Evolutionary conservation across 2,797 vertebrate genomes (phyloP), one percentile per base, ranked within the genome.

Genomic region (Pipistrellus pygmaeus): DNA sequence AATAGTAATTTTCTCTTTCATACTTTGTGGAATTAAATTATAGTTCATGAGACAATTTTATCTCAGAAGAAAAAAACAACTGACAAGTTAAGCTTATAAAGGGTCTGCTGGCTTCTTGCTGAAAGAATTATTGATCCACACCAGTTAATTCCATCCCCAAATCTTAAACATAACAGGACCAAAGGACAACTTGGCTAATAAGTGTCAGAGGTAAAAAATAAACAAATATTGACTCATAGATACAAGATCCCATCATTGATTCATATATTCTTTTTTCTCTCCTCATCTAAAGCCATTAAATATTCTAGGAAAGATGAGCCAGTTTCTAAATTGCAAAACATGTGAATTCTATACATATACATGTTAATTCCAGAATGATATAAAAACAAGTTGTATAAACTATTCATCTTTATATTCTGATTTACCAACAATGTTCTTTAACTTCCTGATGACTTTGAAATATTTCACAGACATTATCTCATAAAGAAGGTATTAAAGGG

Each of bases 381-480:
- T 64, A 2, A 55, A 4, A 55, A 5, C 12, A 32, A 88, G 44
- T 27, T 51, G 53, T 72, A 73, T n/a, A 76, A 88, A 71, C 27
- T 15, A 35, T 35, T 73, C 76, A 25, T 82, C 55, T 87, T 57
- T 64, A 73, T 21, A 46, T 57, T 71, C 48, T 86, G 76, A 68
- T 21, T 84, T 90, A 92, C 41, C 7, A 66, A 51, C 44, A 84
- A 68, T 46, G 30, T 83, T 85, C 48, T 71, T 93, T 93, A 46
- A 85, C 30, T 88, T 84, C 91, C 62, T 62, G 62, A 78, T 62
- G 64, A 85, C 30, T 25, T 90, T 38, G 62, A 93, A 95, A 91
- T 83, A 84, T 51, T 93, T 88, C 32, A 84, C 3, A 62, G 71
- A 81, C 82, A 90, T 83, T 53, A 94, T 48, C 85, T 92, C 82